Percentiles rank a stretch among this genome's conserved stretches.
These are phyloP conservation scores for Catocala sponsa DNA, from an alignment of 2,888 invertebrate species.

Conservation along the genomic window DNA sequence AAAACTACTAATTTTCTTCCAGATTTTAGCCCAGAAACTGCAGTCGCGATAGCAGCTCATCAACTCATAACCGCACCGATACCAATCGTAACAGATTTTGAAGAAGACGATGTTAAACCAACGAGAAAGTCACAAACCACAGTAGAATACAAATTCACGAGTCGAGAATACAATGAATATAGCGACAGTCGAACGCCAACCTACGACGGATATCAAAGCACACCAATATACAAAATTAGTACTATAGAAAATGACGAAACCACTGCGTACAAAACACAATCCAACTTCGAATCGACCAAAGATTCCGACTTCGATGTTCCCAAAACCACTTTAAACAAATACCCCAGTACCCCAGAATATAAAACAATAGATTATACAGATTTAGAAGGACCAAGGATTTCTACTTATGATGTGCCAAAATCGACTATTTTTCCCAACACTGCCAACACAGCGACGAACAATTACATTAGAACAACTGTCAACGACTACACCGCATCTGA, in stretches of 20 bases:
- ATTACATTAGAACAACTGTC: constrained; percentile 33
- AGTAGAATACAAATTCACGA: constrained; percentile 72
- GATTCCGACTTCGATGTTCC: constrained; percentile 33
- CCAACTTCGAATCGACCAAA: constrained; percentile 37
- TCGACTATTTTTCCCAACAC: constrained; percentile 40
- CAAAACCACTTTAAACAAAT: constrained; percentile 25
- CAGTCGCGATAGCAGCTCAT: constrained; percentile 82
- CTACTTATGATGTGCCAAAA: constrained; percentile 46
- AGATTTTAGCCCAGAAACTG: constrained; percentile 80
- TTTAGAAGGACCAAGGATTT: constrained; percentile 37
- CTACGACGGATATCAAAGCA: constrained; percentile 68
- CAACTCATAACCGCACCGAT: constrained; percentile 81
- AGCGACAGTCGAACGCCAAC: constrained; percentile 61
- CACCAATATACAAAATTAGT: constrained; percentile 61
- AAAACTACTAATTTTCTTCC: constrained; percentile 35
- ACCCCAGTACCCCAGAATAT: constrained; percentile 26
- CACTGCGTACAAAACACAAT: constrained; percentile 52
- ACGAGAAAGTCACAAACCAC: constrained; percentile 63
- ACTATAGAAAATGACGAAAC: constrained; percentile 57
- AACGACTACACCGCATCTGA: constrained; percentile 34
- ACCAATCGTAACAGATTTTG: constrained; percentile 72
- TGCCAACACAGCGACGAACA: constrained; percentile 33
- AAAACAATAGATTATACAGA: constrained; percentile 28
- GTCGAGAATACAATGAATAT: constrained; percentile 65
- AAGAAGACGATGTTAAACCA: constrained; percentile 63